Conservation (phyloP, 1,140 invertebrate species). For the Drosophila orosa region DNA sequence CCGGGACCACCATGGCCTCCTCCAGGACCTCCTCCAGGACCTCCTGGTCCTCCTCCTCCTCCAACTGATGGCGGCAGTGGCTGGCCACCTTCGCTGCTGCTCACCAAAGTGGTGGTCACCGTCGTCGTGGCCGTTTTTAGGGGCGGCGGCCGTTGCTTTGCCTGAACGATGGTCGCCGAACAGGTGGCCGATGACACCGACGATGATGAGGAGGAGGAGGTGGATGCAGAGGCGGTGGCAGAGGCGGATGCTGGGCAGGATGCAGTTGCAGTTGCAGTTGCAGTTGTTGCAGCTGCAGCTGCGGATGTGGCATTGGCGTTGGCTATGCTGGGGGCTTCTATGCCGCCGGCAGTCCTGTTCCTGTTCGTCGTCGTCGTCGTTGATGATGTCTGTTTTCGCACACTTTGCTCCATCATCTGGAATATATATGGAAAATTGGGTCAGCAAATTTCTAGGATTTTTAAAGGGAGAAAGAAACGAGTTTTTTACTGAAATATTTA, state of each 20-base stretch:
- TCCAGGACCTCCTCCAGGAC: neutral
- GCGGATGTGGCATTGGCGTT: slow-evolving; percentile 22
- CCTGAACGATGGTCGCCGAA: slow-evolving; percentile 62
- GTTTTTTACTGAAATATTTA: neutral
- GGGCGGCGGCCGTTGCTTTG: slow-evolving; percentile 73
- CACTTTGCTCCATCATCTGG: slow-evolving; percentile 72
- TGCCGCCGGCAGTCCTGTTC: slow-evolving; percentile 31
- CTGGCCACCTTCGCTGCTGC: slow-evolving; percentile 71
- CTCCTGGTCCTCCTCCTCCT: neutral
- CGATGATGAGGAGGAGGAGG: slow-evolving; percentile 59
- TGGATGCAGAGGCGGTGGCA: slow-evolving; percentile 38
- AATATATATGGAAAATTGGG: slow-evolving; percentile 12
- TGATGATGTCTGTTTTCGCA: slow-evolving; percentile 64
- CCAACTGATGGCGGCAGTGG: slow-evolving; percentile 45
- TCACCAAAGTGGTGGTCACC: slow-evolving; percentile 66
- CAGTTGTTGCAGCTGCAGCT: slow-evolving; percentile 3
- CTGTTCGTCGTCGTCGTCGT: slow-evolving; percentile 32
- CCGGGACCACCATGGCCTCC: neutral
- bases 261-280: slow-evolving; percentile 10
- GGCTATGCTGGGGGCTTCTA: slow-evolving; percentile 59
- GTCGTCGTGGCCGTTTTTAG: slow-evolving; percentile 76
- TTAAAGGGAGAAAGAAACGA: neutral
- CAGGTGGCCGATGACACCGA: slow-evolving; percentile 66
- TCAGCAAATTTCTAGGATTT: slow-evolving; percentile 8
- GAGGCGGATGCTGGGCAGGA: slow-evolving; percentile 16